Evolutionary conservation across 2,797 vertebrate species (phyloP).

Genomic region (Pantherophis alleghaniensis): DNA sequence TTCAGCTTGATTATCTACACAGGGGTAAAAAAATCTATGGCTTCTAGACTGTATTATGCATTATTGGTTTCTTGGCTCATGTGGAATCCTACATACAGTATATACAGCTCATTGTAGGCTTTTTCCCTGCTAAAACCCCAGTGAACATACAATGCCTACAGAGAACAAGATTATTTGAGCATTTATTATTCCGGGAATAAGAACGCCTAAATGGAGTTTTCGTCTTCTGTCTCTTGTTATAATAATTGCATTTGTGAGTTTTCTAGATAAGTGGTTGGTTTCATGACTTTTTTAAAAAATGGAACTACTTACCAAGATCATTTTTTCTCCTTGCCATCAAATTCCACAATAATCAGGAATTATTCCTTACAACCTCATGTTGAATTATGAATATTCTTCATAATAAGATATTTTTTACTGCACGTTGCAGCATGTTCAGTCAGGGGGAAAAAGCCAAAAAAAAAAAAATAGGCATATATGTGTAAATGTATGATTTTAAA

Average conservation of each 20-base stretch:
- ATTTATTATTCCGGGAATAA: neutral
- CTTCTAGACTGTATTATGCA: neutral
- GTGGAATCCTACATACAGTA: neutral
- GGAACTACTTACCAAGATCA: neutral
- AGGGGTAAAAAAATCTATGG: neutral
- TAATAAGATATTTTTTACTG: neutral
- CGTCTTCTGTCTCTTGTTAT: neutral
- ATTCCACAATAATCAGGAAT: neutral
- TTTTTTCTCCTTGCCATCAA: neutral
- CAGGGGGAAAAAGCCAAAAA: neutral
- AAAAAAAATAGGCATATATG: neutral
- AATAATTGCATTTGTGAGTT: neutral
- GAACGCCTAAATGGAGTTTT: neutral
- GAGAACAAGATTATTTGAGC: neutral
- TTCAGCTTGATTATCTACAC: neutral
- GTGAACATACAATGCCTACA: neutral
- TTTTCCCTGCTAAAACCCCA: neutral
- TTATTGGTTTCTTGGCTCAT: neutral
- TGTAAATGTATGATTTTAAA: neutral
- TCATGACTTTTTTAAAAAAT: neutral
- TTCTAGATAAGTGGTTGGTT: neutral
- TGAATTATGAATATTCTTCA: neutral
- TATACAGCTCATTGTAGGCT: neutral
- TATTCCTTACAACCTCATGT: neutral
- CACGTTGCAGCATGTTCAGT: neutral